Conservation (phyloP, 2,797 vertebrate genomes). For the Spinus pinus region DNA sequence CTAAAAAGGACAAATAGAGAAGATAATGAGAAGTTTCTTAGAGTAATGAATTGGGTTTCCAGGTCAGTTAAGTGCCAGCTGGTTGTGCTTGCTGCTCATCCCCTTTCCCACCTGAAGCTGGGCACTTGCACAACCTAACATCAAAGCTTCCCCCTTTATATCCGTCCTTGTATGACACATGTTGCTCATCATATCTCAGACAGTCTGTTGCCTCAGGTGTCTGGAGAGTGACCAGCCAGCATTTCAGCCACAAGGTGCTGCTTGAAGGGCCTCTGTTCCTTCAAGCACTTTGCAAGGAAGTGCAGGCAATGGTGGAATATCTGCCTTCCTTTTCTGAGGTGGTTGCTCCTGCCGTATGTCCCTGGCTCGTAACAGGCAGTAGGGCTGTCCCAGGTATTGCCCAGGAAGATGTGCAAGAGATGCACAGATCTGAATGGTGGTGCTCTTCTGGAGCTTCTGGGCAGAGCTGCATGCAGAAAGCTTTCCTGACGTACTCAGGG, state of each 20-base stretch:
- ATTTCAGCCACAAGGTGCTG: not conserved
- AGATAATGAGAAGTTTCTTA: not conserved
- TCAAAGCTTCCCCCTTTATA: accelerated
- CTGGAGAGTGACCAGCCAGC: not conserved
- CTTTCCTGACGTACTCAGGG: not conserved
- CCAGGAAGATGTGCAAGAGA: not conserved
- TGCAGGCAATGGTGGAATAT: not conserved
- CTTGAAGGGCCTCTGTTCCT: not conserved
- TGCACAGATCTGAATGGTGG: not conserved
- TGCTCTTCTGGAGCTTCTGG: not conserved
- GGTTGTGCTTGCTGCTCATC: not conserved
- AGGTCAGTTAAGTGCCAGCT: not conserved
- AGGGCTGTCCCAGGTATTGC: not conserved
- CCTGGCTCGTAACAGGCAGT: not conserved
- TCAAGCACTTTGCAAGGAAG: not conserved
- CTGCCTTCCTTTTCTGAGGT: not conserved
- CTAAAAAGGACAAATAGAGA: not conserved
- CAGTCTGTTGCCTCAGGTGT: not conserved
- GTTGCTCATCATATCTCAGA: not conserved
- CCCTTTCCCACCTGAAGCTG: not conserved
- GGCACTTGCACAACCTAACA: not conserved
- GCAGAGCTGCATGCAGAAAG: not conserved
- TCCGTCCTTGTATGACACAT: not conserved
- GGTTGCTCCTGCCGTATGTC: not conserved
- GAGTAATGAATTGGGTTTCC: not conserved